Percentiles rank a stretch among this genome's conserved stretches.
phyloP scores from a whole-genome alignment of 2,113 vertebrate species.

The Takifugu bimaculatus region DNA sequence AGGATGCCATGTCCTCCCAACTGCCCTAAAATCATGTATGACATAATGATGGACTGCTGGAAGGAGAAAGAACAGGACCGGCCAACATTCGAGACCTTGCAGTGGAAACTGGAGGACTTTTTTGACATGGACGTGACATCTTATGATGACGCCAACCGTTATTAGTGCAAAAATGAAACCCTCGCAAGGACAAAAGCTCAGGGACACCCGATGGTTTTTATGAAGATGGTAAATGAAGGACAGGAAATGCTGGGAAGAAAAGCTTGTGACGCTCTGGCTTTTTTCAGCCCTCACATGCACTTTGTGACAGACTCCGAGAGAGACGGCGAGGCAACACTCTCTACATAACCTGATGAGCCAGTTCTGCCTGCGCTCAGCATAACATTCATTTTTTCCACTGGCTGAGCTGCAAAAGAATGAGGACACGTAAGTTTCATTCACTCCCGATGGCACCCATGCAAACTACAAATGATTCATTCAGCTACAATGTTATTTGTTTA shows the following conservation, averaged over 20 bases:
- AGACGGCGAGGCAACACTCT: neutral
- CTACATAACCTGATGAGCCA: conserved; percentile 16
- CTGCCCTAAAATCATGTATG: conserved; percentile 78
- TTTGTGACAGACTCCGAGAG: neutral
- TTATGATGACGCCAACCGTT: conserved; percentile 53
- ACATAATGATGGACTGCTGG: conserved; percentile 90
- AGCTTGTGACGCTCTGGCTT: neutral
- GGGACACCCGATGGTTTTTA: neutral
- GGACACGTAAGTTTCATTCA: too few species aligned
- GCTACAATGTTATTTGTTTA: too few species aligned
- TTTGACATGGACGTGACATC: conserved; percentile 69
- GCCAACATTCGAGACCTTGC: conserved; percentile 85
- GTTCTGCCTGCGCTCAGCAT: conserved; percentile 26
- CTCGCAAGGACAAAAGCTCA: neutral
- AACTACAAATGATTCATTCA: too few species aligned
- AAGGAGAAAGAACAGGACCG: conserved; percentile 53
- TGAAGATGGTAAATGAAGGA: conserved; percentile 8
- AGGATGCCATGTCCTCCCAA: conserved; percentile 76
- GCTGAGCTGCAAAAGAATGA: neutral
- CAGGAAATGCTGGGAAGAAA: neutral
- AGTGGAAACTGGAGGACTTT: conserved; percentile 79
- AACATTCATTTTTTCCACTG: conserved; percentile 36
- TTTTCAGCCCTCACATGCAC: conserved; percentile 10
- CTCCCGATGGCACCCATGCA: too few species aligned
- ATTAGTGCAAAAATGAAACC: conserved; percentile 29